A percentile compares a stretch with the other conserved stretches of the same genome.
phyloP scores from a whole-genome alignment of 2,113 vertebrate species.

The Paratilapia polleni region DNA sequence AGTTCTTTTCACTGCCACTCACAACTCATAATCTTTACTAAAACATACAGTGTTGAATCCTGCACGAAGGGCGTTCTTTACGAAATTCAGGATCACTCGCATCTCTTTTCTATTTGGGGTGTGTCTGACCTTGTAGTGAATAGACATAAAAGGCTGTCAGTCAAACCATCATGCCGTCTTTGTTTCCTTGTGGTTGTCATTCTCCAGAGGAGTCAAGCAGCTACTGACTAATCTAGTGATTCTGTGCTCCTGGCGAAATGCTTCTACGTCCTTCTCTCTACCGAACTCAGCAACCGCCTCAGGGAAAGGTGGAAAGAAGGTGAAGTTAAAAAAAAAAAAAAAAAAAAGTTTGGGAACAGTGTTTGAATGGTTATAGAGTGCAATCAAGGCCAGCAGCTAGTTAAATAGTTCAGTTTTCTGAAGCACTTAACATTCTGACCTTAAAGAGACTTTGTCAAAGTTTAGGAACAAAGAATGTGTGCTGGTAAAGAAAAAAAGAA shows the following conservation, averaged over 20 bases:
- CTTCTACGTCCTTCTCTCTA: slow-evolving; percentile 52
- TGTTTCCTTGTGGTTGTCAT: slow-evolving; percentile 66
- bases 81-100: slow-evolving; percentile 53
- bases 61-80: slow-evolving; percentile 54
- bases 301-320: slow-evolving; percentile 66
- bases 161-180: slow-evolving; percentile 62
- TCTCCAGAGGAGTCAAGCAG: slow-evolving; percentile 65
- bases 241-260: slow-evolving; percentile 63
- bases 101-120: slow-evolving; percentile 52
- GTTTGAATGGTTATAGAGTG: slow-evolving; percentile 44
- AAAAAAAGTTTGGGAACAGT: slow-evolving; percentile 26
- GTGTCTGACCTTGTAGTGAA: slow-evolving; percentile 72
- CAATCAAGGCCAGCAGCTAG: slow-evolving; percentile 38
- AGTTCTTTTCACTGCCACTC: slow-evolving; percentile 24
- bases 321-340: slow-evolving; percentile 13
- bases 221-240: slow-evolving; percentile 57
- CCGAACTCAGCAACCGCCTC: slow-evolving; percentile 49
- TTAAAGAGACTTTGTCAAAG: slow-evolving; percentile 39
- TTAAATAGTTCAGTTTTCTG: slow-evolving; percentile 33
- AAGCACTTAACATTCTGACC: slow-evolving; percentile 34
- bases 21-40: slow-evolving; percentile 39
- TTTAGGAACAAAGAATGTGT: not conserved
- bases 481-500: slow-evolving; percentile 15
- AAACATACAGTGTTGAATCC: slow-evolving; percentile 43
- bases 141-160: slow-evolving; percentile 72